Percentiles rank a stretch among this genome's conserved stretches.
These are phyloP conservation scores for Dicranocentrus wangi DNA, from an alignment of 2,888 invertebrate species.

Conservation along the genomic window DNA sequence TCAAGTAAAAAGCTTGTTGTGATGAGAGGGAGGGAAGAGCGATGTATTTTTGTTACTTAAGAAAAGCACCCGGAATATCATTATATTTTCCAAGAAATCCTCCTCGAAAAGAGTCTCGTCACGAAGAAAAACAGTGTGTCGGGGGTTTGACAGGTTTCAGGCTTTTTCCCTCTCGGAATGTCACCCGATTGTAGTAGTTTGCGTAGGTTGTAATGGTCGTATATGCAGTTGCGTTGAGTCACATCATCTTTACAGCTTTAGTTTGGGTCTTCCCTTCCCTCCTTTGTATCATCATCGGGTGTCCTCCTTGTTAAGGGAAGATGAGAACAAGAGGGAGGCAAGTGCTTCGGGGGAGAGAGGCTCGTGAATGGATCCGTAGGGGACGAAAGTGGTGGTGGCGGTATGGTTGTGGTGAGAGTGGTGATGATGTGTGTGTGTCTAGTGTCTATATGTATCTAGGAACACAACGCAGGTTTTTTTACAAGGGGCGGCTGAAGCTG, in stretches of 20 bases:
- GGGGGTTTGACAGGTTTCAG: constrained; percentile 11
- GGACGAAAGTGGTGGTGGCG: background rate
- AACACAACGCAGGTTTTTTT: too few species aligned
- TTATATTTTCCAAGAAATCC: background rate
- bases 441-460: background rate
- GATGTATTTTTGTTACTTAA: constrained; percentile 5
- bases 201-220: background rate
- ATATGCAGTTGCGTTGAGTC: too few species aligned
- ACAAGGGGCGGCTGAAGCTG: constrained; percentile 49
- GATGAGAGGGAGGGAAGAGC: constrained; percentile 1
- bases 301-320: background rate
- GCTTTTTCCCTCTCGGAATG: constrained; percentile 13
- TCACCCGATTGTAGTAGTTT: background rate
- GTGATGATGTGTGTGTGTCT: background rate
- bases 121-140: background rate
- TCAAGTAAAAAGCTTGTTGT: constrained; percentile 55
- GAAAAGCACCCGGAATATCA: constrained; percentile 19
- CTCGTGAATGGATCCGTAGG: constrained; percentile 41
- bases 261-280: background rate
- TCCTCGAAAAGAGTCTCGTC: background rate
- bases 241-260: background rate
- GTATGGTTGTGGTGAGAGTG: constrained; percentile 14
- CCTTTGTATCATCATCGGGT: constrained; percentile 40
- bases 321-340: constrained; percentile 1
- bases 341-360: constrained; percentile 36